These are phyloP conservation scores for Stercorarius parasiticus DNA, from an alignment of 2,113 vertebrate genomes.

Conservation along the genomic window DNA sequence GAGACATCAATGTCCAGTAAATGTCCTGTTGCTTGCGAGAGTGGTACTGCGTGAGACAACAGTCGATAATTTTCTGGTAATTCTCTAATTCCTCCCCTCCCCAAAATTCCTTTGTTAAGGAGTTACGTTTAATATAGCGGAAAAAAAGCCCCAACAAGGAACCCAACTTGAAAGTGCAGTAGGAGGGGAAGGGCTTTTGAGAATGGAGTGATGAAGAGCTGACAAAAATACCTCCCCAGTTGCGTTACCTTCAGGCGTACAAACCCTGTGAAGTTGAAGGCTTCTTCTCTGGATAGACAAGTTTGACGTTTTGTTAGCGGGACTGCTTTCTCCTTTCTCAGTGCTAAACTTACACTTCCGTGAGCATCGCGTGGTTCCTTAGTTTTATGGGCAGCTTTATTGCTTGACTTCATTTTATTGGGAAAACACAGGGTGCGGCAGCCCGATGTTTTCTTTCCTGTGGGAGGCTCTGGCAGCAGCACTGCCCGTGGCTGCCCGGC, in stretches of 20 bases:
- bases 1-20: conserved; percentile 73
- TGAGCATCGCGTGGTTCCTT: fast-evolving
- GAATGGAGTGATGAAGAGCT: background rate
- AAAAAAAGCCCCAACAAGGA: background rate
- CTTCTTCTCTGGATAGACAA: background rate
- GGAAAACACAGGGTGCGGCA: background rate
- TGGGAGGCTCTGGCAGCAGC: background rate
- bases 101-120: conserved; percentile 36
- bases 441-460: background rate
- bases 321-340: background rate
- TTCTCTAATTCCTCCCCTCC: conserved; percentile 50
- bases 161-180: background rate
- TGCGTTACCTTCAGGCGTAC: background rate
- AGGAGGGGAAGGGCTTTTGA: background rate
- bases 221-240: background rate
- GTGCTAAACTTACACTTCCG: fast-evolving
- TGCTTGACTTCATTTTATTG: background rate
- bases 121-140: background rate
- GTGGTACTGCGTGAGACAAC: conserved; percentile 31
- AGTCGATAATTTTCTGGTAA: conserved; percentile 74
- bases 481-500: fast-evolving
- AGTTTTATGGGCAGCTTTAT: background rate
- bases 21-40: conserved; percentile 66
- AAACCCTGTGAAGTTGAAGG: background rate
- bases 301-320: background rate